A percentile compares a stretch with the other conserved stretches of the same genome.
phyloP scores from a whole-genome alignment of 2,888 invertebrate species.

The Leptopilina drosophilae region DNA sequence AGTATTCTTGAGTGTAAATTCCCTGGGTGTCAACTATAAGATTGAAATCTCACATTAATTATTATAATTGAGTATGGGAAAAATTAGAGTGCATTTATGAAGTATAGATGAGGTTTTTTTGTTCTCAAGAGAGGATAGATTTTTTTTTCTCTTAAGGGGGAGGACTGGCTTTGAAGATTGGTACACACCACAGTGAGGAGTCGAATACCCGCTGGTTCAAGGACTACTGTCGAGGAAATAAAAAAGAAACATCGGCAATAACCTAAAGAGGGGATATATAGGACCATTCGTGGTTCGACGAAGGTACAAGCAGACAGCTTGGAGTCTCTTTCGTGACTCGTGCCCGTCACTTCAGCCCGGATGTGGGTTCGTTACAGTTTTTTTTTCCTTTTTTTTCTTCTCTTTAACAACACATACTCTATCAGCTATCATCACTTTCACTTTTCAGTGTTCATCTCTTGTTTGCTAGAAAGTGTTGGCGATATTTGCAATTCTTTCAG shows the following conservation, averaged over 20 bases:
- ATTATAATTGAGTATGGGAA: no score
- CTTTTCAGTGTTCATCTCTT: not conserved
- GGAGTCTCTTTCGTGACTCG: conserved; percentile 66
- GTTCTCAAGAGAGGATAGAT: not conserved
- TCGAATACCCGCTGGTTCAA: conserved; percentile 59
- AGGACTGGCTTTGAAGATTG: conserved; percentile 5
- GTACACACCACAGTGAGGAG: conserved; percentile 54
- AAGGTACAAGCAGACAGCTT: conserved; percentile 75
- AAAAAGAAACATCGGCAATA: conserved; percentile 60
- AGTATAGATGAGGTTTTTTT: not conserved
- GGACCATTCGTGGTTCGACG: conserved; percentile 66
- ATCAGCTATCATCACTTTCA: conserved; percentile 23
- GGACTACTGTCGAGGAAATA: conserved; percentile 56
- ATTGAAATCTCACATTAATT: no score
- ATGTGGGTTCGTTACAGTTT: conserved; percentile 27
- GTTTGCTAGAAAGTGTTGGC: not conserved
- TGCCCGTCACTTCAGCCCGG: conserved; percentile 42
- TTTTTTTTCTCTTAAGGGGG: not conserved
- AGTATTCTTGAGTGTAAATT: no score
- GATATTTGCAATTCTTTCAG: not conserved
- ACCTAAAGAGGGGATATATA: conserved; percentile 59
- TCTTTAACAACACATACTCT: not conserved
- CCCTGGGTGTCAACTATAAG: no score
- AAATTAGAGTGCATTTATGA: no score
- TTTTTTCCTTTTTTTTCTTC: not conserved